Base-by-base conservation (phyloP, 2,888 invertebrate genomes). In the Netelia melanura region DNA sequence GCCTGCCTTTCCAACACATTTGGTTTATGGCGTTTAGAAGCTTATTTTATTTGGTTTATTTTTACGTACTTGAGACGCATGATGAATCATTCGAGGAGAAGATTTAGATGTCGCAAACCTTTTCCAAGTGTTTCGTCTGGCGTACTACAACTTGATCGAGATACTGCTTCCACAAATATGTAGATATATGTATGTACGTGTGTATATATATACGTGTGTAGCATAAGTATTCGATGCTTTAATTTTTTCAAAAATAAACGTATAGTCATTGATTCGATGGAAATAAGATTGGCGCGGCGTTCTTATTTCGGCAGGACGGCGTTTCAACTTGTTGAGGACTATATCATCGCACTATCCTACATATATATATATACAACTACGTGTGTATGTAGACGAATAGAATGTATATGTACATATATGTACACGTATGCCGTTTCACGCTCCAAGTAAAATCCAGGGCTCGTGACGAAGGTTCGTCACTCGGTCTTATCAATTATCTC, bases 41-140 rank as follows among this genome's bases (percentile, higher is more conserved):
- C 14, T 11, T 54, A 58, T 58, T 9, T n/a, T 21, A 58, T 21
- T 17, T 10, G 3, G 52, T n/a, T 17, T 9, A 9, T 58, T 58
- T 25, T 64, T 64, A 83, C 83, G 25, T 71, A 85, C 85, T 82
- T 76, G 81, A 79, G 79, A 58, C 70, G 58, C 85, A 85, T 85
- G 79, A 82, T 85, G 85, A 85, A 85, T 85, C 85, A 85, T 85
- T 85, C 85, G 81, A 58, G 17, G 48, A 84, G 75, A 76, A 71
- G 25, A 79, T 71, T 67, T 68, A 11, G 8, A 38, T 68, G 48
- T 70, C 30, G 65, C 72, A 52, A 23, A 21, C 2, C 2, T 25
- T 64, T 68, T n/a, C 56, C 43, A 38, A 9, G 38, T n/a, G 14
- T 62, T 25, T 44, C 62, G 21, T 68, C 68, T 65, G 44, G 11